Conservation (phyloP, 2,113 vertebrate species). For the Pluvianellus socialis region DNA sequence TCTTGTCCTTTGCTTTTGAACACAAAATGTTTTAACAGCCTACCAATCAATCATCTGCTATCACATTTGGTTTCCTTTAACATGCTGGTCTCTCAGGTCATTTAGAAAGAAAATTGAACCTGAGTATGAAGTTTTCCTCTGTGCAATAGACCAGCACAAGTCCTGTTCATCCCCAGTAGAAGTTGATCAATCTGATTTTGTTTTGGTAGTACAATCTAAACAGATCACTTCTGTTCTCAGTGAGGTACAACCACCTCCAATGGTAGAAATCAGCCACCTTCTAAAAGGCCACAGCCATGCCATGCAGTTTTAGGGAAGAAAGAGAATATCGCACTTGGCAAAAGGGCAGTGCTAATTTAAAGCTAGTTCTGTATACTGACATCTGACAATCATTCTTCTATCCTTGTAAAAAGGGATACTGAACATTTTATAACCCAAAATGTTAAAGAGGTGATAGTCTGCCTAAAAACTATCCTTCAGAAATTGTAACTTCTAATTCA, state of each 20-base stretch:
- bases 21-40: background rate
- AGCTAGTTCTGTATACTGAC: background rate
- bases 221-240: background rate
- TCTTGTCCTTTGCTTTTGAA: background rate
- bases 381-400: background rate
- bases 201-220: background rate
- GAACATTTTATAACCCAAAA: background rate
- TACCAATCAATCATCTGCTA: background rate
- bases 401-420: background rate
- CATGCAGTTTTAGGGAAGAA: background rate
- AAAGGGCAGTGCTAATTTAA: background rate
- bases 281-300: background rate
- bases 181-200: background rate
- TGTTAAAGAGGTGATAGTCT: background rate
- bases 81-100: background rate
- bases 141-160: background rate
- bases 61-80: background rate
- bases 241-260: background rate
- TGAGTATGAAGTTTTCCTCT: background rate
- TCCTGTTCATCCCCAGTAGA: background rate
- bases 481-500: background rate
- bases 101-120: background rate
- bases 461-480: background rate
- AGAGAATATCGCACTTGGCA: background rate
- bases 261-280: background rate